Percentiles rank a stretch among this genome's conserved stretches.
Conservation (phyloP, 2,888 invertebrate species). For the Sturmia bella region DNA sequence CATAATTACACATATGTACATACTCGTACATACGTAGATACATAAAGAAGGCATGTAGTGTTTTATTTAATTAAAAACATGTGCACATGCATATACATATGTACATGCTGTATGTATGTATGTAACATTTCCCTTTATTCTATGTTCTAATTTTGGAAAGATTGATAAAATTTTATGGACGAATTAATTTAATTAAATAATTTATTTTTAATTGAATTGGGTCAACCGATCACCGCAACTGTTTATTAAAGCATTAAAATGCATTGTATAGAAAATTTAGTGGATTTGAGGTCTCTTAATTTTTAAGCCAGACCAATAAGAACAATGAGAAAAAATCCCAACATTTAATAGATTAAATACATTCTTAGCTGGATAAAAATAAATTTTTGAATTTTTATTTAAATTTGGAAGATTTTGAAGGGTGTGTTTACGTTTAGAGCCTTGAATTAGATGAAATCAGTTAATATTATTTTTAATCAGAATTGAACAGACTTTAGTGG, state of each 20-base stretch:
- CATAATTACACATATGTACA: not conserved
- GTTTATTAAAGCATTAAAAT: constrained; percentile 32
- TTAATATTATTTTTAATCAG: no score
- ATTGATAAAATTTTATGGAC: constrained; percentile 23
- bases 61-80: no score
- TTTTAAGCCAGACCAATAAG: not conserved
- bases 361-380: constrained; percentile 10
- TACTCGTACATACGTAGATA: not conserved
- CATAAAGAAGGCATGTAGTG: constrained; percentile 1
- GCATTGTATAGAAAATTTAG: constrained; percentile 4
- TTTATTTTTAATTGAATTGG: constrained; percentile 65
- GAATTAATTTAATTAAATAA: constrained; percentile 66
- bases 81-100: no score
- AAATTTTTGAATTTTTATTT: not conserved
- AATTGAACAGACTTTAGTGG: no score
- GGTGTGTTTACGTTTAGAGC: no score
- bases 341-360: constrained; percentile 10
- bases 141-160: not conserved
- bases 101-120: no score
- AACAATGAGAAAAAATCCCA: not conserved
- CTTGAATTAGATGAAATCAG: no score
- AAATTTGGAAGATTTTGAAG: no score
- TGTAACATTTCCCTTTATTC: not conserved
- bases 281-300: not conserved
- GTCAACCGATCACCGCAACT: constrained; percentile 57